A percentile compares a stretch with the other conserved stretches of the same genome.
These are phyloP conservation scores for Acropora tenuis DNA, from an alignment of 64 coral and sea anemone genomes.

Conservation along the genomic window DNA sequence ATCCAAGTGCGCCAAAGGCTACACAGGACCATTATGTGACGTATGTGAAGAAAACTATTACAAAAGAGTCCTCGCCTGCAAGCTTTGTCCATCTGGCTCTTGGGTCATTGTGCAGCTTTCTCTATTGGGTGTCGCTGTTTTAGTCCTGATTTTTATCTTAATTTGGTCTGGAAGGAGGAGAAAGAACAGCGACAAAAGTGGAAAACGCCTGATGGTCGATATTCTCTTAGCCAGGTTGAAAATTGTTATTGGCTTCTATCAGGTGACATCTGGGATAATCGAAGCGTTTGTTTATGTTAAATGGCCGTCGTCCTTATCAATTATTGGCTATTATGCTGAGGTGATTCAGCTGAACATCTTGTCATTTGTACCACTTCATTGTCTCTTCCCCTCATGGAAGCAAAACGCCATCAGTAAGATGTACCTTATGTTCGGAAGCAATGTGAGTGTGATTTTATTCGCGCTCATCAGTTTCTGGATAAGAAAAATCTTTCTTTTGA, in stretches of 20 bases:
- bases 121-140: too few species aligned
- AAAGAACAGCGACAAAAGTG: background rate
- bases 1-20: slow-evolving; percentile 22
- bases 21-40: slow-evolving; percentile 47
- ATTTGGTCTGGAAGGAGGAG: background rate
- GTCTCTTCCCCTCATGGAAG: background rate
- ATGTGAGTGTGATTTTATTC: background rate
- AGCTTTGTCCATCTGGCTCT: too few species aligned
- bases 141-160: too few species aligned
- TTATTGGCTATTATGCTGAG: slow-evolving; percentile 2
- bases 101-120: too few species aligned
- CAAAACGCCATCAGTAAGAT: slow-evolving; percentile 28
- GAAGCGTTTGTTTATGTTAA: background rate
- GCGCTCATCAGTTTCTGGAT: background rate
- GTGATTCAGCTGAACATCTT: slow-evolving; percentile 40
- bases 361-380: slow-evolving; percentile 13
- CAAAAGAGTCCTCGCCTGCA: background rate
- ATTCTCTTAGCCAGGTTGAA: slow-evolving; percentile 34
- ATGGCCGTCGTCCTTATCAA: background rate
- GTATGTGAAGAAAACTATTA: slow-evolving; percentile 19
- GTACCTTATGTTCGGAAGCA: background rate
- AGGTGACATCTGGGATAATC: slow-evolving; percentile 8
- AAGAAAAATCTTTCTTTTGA: background rate
- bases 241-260: slow-evolving; percentile 59
- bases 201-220: background rate